A percentile compares a stretch with the other conserved stretches of the same genome.
Evolutionary conservation across 2,113 vertebrate genomes (phyloP).

Genomic region (Ictalurus punctatus): DNA sequence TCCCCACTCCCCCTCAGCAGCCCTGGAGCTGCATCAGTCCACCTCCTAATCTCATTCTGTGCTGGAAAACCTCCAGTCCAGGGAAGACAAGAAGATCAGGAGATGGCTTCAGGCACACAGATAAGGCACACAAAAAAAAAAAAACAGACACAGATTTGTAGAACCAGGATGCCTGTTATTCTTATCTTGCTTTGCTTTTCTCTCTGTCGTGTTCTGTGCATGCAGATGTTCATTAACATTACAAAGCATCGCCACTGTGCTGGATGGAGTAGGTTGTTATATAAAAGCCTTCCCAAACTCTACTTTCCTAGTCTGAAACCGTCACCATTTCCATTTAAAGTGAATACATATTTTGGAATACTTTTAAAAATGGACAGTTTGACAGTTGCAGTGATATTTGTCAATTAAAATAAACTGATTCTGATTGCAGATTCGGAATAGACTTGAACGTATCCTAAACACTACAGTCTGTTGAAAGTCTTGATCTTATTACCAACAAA

Average conservation of each 20-base stretch:
- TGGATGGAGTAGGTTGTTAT: not conserved
- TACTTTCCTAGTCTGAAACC: not conserved
- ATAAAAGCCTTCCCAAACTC: not conserved
- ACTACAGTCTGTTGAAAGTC: not conserved
- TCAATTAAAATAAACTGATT: no score
- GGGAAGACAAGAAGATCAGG: constrained; percentile 17
- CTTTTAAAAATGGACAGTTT: not conserved
- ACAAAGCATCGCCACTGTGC: not conserved
- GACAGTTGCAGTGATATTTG: not conserved
- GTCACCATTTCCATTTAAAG: not conserved
- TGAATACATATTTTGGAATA: not conserved
- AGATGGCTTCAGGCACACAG: constrained; percentile 35
- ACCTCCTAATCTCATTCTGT: constrained; percentile 38
- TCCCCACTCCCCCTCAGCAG: constrained; percentile 3
- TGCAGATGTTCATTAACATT: constrained; percentile 26
- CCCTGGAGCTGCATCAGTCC: constrained; percentile 9
- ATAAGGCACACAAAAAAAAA: constrained; percentile 18
- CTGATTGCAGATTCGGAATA: not conserved
- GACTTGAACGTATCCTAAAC: not conserved
- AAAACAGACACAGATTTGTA: constrained; percentile 36
- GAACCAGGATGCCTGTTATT: constrained; percentile 13
- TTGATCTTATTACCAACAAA: not conserved
- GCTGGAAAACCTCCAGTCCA: constrained; percentile 38
- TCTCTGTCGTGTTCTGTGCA: constrained; percentile 9
- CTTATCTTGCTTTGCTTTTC: constrained; percentile 21